Evolutionary conservation across 2,113 vertebrate genomes (phyloP), one percentile per base, ranked within the genome.

Genomic region (Strix aluco): DNA sequence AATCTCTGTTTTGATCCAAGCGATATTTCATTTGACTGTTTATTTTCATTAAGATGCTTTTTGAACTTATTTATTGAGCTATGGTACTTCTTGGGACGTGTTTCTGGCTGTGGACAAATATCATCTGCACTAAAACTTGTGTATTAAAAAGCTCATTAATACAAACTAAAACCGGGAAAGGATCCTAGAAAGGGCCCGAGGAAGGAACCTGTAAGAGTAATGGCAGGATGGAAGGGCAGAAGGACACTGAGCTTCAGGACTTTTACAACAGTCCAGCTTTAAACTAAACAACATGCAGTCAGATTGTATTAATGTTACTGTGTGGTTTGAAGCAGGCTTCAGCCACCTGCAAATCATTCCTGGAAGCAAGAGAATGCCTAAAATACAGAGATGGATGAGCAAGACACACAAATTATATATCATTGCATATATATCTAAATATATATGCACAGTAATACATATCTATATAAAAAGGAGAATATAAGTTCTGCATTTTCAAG

Each of bases 81-180:
- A 93, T 87, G 94, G 79, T 95, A 88, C 92, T 95, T 97, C 94
- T 94, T 97, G 90, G 96, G 96, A 97, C 96, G 81, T 83, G 66
- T 88, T 97, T 97, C 95, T 97, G 97, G 94, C 95, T 78, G 83
- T 88, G 89, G 94, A 97, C 79, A 96, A 93, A 94, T 97, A 95
- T 92, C 95, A 98, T 97, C 97, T 98, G 95, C 95, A 96, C 90
- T 96, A 96, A 97, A 97, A 97, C 96, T 94, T 95, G 72, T 86
- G 81, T 95, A 95, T 90, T 90, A 79, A 91, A 94, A 96, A 95
- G 69, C 96, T 97, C 92, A 95, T 96, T 97, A 97, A 75, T 85
- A 94, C 91, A 97, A 97, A 97, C 81, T 61, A 47, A 94, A 97
- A 95, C 69, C 63, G 95, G 92, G 91, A 93, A 91, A 75, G 54